These are phyloP conservation scores for Chesias legatella DNA, from an alignment of 2,888 invertebrate genomes.

Conservation along the genomic window DNA sequence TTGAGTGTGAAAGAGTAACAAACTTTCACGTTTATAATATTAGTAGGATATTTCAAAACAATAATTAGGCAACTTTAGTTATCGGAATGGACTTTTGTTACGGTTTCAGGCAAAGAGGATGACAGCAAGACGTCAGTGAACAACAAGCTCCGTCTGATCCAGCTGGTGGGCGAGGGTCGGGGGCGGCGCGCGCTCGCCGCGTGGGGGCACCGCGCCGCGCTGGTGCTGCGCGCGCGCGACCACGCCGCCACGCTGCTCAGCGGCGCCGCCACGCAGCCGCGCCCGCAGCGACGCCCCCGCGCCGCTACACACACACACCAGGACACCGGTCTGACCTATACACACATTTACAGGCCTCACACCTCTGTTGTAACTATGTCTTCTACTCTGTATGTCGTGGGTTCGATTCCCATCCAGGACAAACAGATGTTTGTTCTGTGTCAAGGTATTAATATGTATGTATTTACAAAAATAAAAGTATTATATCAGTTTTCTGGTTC, in stretches of 20 bases:
- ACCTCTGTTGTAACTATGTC: no score
- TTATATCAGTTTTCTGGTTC: no score
- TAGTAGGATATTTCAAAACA: no score
- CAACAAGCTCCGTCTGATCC: conserved; percentile 86
- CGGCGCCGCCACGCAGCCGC: conserved; percentile 63
- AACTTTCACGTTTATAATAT: no score
- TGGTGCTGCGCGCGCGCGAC: conserved; percentile 89
- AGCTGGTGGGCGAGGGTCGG: conserved; percentile 87
- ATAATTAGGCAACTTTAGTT: no score
- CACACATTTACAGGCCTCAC: no score
- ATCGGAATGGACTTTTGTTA: background rate
- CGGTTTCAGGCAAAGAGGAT: conserved; percentile 62
- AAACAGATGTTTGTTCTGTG: no score
- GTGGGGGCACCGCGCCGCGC: conserved; percentile 88
- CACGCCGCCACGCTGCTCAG: conserved; percentile 90
- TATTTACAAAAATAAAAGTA: no score
- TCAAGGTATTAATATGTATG: no score
- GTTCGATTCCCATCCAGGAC: no score
- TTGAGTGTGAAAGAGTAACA: no score
- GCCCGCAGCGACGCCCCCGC: conserved; percentile 39
- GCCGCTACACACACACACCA: conserved; percentile 29
- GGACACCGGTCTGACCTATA: conserved; percentile 1
- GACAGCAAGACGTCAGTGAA: conserved; percentile 81
- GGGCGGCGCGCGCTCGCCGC: conserved; percentile 88
- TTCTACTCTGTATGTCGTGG: no score